Evolutionary conservation across 2,888 invertebrate genomes (phyloP).

Genomic region (Leptinotarsa tumamoca): DNA sequence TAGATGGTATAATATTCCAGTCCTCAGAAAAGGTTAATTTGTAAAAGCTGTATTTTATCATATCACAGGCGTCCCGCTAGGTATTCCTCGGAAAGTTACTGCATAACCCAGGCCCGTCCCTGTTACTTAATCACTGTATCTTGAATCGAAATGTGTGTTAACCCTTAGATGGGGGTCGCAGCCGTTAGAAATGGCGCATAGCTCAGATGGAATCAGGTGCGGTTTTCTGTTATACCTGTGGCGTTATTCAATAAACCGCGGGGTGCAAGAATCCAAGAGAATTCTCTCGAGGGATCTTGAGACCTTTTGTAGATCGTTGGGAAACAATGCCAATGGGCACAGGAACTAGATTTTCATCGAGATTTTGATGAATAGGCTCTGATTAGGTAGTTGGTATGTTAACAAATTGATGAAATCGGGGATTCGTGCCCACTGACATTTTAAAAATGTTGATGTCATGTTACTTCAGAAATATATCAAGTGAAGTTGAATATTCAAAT

Average conservation of each 20-base stretch:
- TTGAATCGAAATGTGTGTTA: slow-evolving; percentile 17
- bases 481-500: too few species aligned
- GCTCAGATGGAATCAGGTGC: slow-evolving; percentile 24
- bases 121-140: neutral
- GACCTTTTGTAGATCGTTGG: slow-evolving; percentile 11
- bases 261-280: neutral
- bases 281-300: slow-evolving; percentile 23
- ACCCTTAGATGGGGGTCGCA: slow-evolving; percentile 21
- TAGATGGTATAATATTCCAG: too few species aligned
- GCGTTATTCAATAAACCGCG: slow-evolving; percentile 18
- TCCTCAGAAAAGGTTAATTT: neutral
- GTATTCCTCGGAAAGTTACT: neutral
- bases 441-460: too few species aligned
- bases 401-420: neutral
- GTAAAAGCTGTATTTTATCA: too few species aligned
- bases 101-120: neutral
- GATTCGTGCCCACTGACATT: neutral
- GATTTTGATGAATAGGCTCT: neutral
- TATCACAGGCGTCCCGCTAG: neutral
- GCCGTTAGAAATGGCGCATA: slow-evolving; percentile 25
- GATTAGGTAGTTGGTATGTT: neutral
- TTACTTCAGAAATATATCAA: too few species aligned
- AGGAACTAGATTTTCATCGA: slow-evolving; percentile 16
- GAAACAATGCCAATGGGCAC: slow-evolving; percentile 15
- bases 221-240: slow-evolving; percentile 30